Evolutionary conservation across 2,888 invertebrate genomes (phyloP).

Genomic region (Cerastoderma edule): DNA sequence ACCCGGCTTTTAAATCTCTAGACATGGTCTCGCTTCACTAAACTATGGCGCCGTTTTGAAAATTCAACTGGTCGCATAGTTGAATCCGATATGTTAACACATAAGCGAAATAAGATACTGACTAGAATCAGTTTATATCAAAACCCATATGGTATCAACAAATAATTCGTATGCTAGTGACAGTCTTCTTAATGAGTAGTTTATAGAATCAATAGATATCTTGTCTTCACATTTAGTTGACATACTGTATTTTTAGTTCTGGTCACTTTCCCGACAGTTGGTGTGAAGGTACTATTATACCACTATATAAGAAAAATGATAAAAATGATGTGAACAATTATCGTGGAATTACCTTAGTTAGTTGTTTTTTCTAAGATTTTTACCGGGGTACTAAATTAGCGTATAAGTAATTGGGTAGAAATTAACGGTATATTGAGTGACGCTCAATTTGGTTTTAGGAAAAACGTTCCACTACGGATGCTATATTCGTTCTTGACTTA

Average conservation of each 20-base stretch:
- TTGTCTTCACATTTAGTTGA: not conserved
- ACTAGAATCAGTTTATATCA: not conserved
- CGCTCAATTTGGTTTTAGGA: conserved; percentile 29
- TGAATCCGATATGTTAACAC: too few relatives aligned
- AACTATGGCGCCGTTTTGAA: too few relatives aligned
- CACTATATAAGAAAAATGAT: conserved; percentile 36
- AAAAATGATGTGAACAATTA: conserved; percentile 21
- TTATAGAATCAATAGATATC: conserved; percentile 22
- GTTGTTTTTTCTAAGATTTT: conserved; percentile 32
- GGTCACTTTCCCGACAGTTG: conserved; percentile 30
- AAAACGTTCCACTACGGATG: conserved; percentile 22
- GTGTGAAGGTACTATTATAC: conserved; percentile 28
- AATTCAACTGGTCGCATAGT: too few relatives aligned
- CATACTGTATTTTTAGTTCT: conserved; percentile 23
- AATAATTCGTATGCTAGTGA: conserved; percentile 19
- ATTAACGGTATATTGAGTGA: conserved; percentile 15
- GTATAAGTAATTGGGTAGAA: conserved; percentile 18
- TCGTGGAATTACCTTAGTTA: conserved; percentile 33
- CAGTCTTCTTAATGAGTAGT: conserved; percentile 21
- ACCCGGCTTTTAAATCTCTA: too few relatives aligned
- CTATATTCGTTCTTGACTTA: conserved; percentile 13
- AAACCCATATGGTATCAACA: not conserved
- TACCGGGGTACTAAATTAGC: conserved; percentile 34
- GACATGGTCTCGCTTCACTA: too few relatives aligned
- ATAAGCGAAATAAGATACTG: too few relatives aligned